Evolutionary conservation across 2,797 vertebrate species (phyloP).

Genomic region (Neosilurus mollespiculum): DNA sequence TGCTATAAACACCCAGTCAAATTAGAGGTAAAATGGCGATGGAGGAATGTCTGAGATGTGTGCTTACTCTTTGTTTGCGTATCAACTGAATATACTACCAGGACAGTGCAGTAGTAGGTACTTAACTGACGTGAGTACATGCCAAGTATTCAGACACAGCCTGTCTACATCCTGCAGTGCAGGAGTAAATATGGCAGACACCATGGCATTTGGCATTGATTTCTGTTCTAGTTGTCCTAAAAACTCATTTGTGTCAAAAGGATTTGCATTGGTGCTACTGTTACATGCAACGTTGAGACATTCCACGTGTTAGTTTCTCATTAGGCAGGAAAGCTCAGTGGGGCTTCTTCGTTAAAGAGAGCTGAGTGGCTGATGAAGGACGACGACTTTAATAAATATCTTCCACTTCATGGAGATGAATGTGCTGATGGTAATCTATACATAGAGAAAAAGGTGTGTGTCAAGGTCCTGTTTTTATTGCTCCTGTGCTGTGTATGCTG

Average conservation of each 20-base stretch:
- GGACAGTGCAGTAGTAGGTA: no score
- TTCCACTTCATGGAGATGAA: slow-evolving; percentile 4
- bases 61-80: no score
- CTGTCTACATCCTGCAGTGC: no score
- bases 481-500: neutral
- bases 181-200: no score
- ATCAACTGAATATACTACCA: no score
- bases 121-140: no score
- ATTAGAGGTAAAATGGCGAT: no score
- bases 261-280: neutral
- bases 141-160: no score
- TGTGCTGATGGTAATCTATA: slow-evolving; percentile 5
- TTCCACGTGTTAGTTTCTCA: neutral
- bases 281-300: neutral
- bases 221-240: neutral
- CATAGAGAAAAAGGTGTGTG: neutral
- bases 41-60: no score
- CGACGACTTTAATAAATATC: neutral
- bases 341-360: neutral
- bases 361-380: slow-evolving; percentile 8
- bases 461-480: neutral
- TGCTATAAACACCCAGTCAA: no score
- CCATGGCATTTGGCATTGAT: neutral
- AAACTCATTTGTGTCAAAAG: neutral
- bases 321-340: slow-evolving; percentile 10